These are phyloP conservation scores for Lasius platythorax DNA, from an alignment of 2,888 invertebrate genomes.

Conservation along the genomic window DNA sequence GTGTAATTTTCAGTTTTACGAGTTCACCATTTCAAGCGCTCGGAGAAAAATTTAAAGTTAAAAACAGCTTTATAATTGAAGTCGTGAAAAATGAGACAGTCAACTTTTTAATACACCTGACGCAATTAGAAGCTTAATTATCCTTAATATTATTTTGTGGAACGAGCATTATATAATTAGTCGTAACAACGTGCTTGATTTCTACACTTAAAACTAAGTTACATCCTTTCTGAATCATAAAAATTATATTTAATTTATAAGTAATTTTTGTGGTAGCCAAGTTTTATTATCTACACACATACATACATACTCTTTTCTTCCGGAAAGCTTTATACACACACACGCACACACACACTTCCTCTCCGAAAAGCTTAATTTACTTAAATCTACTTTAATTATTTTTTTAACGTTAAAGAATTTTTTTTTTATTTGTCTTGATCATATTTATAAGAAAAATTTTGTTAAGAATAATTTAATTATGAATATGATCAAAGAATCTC, in stretches of 20 bases:
- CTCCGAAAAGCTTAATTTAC: not conserved
- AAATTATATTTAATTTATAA: not conserved
- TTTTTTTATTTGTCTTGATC: not conserved
- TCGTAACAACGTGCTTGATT: constrained; percentile 18
- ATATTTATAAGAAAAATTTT: not conserved
- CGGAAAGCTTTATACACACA: too few relatives aligned
- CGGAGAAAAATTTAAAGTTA: constrained; percentile 35
- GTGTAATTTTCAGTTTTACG: constrained; percentile 16
- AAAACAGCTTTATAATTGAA: constrained; percentile 29
- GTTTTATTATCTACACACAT: not conserved
- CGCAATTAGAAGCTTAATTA: constrained; percentile 43
- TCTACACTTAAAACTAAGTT: constrained; percentile 1
- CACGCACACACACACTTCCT: not conserved
- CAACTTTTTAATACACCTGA: constrained; percentile 10
- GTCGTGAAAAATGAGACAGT: constrained; percentile 26
- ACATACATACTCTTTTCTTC: not conserved
- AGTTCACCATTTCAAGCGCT: not conserved
- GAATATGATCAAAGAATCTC: not conserved
- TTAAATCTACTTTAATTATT: not conserved
- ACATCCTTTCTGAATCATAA: not conserved
- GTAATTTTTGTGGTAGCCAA: not conserved
- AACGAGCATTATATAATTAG: constrained; percentile 40
- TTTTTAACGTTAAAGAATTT: not conserved
- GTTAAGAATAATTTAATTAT: not conserved
- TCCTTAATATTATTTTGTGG: constrained; percentile 28